These are phyloP conservation scores for Orthonychiurus folsomi DNA, from an alignment of 2,888 invertebrate species.

Conservation along the genomic window DNA sequence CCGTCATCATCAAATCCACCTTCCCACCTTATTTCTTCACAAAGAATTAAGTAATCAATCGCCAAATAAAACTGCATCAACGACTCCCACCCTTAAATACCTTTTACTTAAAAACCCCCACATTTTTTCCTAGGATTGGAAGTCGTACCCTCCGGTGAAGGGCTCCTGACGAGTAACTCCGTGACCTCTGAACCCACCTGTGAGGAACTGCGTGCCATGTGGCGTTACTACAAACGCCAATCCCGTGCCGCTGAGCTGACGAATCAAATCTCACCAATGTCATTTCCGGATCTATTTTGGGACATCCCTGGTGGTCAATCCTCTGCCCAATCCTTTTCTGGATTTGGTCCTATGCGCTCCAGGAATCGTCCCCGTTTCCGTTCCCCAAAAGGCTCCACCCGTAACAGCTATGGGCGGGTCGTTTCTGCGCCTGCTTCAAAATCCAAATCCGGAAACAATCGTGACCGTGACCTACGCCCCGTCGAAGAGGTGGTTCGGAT, in stretches of 20 bases:
- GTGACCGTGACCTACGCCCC: conserved; percentile 41
- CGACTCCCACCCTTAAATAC: too few species aligned
- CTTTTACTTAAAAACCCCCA: too few species aligned
- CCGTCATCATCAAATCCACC: too few species aligned
- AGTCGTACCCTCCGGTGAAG: conserved; percentile 6
- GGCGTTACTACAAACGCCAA: conserved; percentile 82
- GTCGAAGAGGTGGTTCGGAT: conserved; percentile 49
- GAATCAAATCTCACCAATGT: conserved; percentile 65
- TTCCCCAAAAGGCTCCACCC: conserved; percentile 5
- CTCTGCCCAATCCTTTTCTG: conserved; percentile 44
- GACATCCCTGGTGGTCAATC: conserved; percentile 44
- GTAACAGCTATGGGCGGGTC: conserved; percentile 29
- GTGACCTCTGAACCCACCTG: conserved; percentile 64
- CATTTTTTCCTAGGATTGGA: conserved; percentile 13
- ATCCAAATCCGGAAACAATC: neutral
- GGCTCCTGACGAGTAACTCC: neutral
- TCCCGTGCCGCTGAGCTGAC: conserved; percentile 76
- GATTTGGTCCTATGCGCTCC: conserved; percentile 41
- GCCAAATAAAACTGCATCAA: too few species aligned
- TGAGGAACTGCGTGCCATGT: conserved; percentile 80
- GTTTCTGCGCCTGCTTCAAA: conserved; percentile 15
- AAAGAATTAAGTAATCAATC: too few species aligned
- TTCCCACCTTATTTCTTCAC: too few species aligned
- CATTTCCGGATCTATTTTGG: conserved; percentile 43
- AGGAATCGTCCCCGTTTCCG: conserved; percentile 40